Percentiles rank a stretch among this genome's conserved stretches.
phyloP scores from a whole-genome alignment of 2,888 invertebrate species.

The Lucinisca nassula region DNA sequence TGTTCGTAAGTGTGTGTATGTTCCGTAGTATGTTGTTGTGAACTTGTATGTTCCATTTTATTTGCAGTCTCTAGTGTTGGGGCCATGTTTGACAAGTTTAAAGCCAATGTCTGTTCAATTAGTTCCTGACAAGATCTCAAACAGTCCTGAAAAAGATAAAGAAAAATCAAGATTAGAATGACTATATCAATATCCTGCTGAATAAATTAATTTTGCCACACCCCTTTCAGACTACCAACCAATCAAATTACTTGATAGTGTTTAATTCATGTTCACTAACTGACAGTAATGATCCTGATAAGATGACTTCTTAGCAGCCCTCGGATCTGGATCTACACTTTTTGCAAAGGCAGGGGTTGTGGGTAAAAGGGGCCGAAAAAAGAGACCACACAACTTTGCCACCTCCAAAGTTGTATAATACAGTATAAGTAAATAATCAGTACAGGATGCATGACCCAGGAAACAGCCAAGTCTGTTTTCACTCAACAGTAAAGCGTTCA shows the following conservation, averaged over 20 bases:
- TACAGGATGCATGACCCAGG: slow-evolving; percentile 5
- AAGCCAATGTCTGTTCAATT: slow-evolving; percentile 85
- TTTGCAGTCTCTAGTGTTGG: slow-evolving; percentile 61
- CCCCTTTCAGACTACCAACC: no score
- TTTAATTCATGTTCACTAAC: no score
- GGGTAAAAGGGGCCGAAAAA: no score
- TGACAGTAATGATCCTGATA: no score
- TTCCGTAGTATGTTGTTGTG: slow-evolving; percentile 54
- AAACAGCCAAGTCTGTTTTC: slow-evolving; percentile 11
- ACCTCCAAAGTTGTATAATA: neutral
- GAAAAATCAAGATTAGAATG: neutral
- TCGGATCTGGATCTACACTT: no score
- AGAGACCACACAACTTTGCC: slow-evolving; percentile 19
- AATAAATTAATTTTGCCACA: no score
- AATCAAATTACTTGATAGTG: no score
- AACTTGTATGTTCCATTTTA: slow-evolving; percentile 70
- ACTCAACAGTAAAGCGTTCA: slow-evolving; percentile 2
- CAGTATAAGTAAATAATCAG: neutral
- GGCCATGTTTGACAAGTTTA: slow-evolving; percentile 79
- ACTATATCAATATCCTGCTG: no score
- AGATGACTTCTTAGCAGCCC: no score
- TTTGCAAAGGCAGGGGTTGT: no score
- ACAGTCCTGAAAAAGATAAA: slow-evolving; percentile 81
- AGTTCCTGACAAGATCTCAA: slow-evolving; percentile 87
- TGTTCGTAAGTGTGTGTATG: slow-evolving; percentile 65